A percentile compares a stretch with the other conserved stretches of the same genome.
phyloP scores from a whole-genome alignment of 2,888 invertebrate species.

The Nomada flava region DNA sequence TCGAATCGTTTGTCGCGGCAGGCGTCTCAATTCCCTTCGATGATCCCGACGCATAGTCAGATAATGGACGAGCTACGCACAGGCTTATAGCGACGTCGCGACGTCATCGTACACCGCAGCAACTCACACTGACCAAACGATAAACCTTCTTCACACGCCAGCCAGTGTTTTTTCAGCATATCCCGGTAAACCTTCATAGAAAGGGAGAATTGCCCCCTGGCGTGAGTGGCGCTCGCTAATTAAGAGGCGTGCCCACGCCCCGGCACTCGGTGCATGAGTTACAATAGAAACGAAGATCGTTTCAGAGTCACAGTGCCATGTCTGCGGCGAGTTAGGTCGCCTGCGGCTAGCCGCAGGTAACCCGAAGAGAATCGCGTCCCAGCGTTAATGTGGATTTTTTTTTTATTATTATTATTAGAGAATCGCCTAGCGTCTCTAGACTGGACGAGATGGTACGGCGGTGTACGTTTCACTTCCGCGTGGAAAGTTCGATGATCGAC shows the following conservation, averaged over 20 bases:
- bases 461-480: slow-evolving; percentile 64
- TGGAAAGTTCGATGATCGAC: slow-evolving; percentile 65
- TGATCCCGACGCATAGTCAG: slow-evolving; percentile 60
- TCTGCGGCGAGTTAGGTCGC: slow-evolving; percentile 2
- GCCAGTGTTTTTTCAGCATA: slow-evolving; percentile 54
- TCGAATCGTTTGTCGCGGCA: slow-evolving; percentile 49
- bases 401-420: slow-evolving; percentile 31
- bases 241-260: slow-evolving; percentile 58
- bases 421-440: not conserved
- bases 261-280: slow-evolving; percentile 29
- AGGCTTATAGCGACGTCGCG: slow-evolving; percentile 14
- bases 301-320: slow-evolving; percentile 7
- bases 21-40: slow-evolving; percentile 62
- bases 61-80: slow-evolving; percentile 61
- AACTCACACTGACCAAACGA: slow-evolving; percentile 25
- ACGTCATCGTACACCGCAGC: slow-evolving; percentile 16
- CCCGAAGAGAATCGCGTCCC: slow-evolving; percentile 41
- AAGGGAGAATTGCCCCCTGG: slow-evolving; percentile 36
- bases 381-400: slow-evolving; percentile 54
- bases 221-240: slow-evolving; percentile 60
- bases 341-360: slow-evolving; percentile 64
- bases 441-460: slow-evolving; percentile 28
- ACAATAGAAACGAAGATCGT: slow-evolving; percentile 62
- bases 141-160: slow-evolving; percentile 55
- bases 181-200: slow-evolving; percentile 55